Evolutionary conservation across 2,888 invertebrate genomes (phyloP), one percentile per base, ranked within the genome.

Genomic region (Melieria crassipennis): DNA sequence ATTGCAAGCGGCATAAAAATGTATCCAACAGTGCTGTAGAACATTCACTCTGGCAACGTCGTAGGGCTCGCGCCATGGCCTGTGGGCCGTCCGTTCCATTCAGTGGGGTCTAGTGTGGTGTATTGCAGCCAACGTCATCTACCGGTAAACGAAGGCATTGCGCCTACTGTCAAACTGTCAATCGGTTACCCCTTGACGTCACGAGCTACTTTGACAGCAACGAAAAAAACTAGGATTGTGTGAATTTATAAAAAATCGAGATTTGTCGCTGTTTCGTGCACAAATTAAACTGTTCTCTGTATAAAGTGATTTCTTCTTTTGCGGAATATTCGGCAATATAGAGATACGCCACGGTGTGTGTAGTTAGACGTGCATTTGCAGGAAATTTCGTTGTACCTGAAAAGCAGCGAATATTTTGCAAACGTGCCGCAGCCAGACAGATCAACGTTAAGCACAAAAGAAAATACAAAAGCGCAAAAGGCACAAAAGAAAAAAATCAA

Each of bases 401-500:
- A 13, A 9, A 42, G 42, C 30, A 47, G 11, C 7, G n/a, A 48
- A 6, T 9, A 52, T 6, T 48, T 7, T 30, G 6, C 47, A 11
- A 43, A 42, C 7, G 10, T 42, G 43, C 16, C 55, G 13, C 11
- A 52, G 5, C 47, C 4, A 63, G 42, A 43, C 43, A 42, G 11
- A 42, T 7, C 11, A 30, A 47, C 56, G 10, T 16, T 42, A 5
- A 46, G 45, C 16, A 58, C 46, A 6, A 58, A 52, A 52, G 9
- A 52, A 52, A 30, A 30, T 30, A 30, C 30, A 30, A 30, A 30
- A 30, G 30, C 3, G 30, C 30, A 30, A 30, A 30, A 30, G 30
- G 60, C 46, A 55, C 30, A 69, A 61, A 73, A 71, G 63, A 69
- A 65, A 70, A 73, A 65, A 79, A 82, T 78, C 76, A 80, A 81